Percentiles rank a stretch among this genome's conserved stretches.
Evolutionary conservation across 2,888 invertebrate genomes (phyloP).

Genomic region (Odontocolon sp.): DNA sequence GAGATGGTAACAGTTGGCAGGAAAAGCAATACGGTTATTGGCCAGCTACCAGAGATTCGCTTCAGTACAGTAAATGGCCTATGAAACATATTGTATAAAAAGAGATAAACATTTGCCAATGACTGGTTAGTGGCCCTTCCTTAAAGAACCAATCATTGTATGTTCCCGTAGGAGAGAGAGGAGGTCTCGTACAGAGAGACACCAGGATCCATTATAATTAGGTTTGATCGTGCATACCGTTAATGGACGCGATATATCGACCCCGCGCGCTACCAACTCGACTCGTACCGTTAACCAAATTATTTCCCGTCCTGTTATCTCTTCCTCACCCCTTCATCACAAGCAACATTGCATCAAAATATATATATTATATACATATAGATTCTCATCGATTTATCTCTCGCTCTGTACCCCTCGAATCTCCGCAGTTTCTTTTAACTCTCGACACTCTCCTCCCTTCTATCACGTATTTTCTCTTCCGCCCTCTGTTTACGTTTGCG

Average conservation of each 20-base stretch:
- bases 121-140: too few species aligned
- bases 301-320: conserved; percentile 54
- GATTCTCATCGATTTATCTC: background rate
- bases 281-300: conserved; percentile 73
- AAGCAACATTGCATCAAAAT: conserved; percentile 34
- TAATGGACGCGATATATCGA: conserved; percentile 74
- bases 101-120: background rate
- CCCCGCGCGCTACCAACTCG: conserved; percentile 60
- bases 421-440: conserved; percentile 30
- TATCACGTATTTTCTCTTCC: conserved; percentile 27
- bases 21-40: background rate
- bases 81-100: too few species aligned
- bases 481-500: conserved; percentile 17
- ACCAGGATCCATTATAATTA: conserved; percentile 72
- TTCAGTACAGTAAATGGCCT: background rate
- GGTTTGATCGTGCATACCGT: conserved; percentile 74
- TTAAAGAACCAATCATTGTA: too few species aligned
- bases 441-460: conserved; percentile 7
- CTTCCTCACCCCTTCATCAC: conserved; percentile 15
- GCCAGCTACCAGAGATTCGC: background rate
- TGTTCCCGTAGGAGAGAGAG: conserved; percentile 39
- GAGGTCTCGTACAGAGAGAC: conserved; percentile 55
- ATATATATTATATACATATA: conserved; percentile 13
- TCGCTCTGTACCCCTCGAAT: background rate
- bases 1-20: too few species aligned